These are phyloP conservation scores for Boulengeromyrus knoepffleri DNA, from an alignment of 2,113 vertebrate species.

Conservation along the genomic window DNA sequence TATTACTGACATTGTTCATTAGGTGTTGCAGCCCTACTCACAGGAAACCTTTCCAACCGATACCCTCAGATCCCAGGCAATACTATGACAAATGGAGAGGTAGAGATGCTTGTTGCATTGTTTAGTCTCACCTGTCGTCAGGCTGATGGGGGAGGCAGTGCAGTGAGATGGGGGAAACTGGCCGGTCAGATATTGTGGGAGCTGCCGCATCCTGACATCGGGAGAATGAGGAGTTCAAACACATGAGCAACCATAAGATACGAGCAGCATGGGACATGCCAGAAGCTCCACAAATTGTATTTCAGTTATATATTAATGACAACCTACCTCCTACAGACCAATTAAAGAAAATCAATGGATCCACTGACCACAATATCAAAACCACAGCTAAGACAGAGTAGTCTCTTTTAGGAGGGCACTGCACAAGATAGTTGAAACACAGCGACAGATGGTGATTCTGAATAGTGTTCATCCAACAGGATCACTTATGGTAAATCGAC, in stretches of 20 bases:
- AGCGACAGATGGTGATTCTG: neutral
- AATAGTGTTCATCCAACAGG: neutral
- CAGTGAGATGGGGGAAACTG: conserved; percentile 36
- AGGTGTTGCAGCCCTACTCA: neutral
- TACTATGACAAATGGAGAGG: neutral
- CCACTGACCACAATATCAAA: neutral
- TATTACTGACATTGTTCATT: neutral
- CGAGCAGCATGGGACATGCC: neutral
- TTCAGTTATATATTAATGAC: neutral
- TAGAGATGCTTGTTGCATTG: neutral
- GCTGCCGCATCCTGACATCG: conserved; percentile 37
- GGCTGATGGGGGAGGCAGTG: conserved; percentile 31
- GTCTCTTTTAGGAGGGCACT: neutral
- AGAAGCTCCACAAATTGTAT: neutral
- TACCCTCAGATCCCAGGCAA: neutral
- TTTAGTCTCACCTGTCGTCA: conserved; percentile 32
- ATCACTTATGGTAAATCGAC: neutral
- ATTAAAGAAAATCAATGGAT: neutral
- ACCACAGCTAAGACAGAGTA: neutral
- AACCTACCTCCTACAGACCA: neutral
- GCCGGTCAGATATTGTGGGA: conserved; percentile 17
- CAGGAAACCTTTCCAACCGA: neutral
- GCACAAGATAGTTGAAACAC: neutral
- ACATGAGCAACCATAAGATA: neutral
- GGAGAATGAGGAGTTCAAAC: neutral